Conservation (phyloP, 2,113 vertebrate genomes). For the Tringa solitaria region DNA sequence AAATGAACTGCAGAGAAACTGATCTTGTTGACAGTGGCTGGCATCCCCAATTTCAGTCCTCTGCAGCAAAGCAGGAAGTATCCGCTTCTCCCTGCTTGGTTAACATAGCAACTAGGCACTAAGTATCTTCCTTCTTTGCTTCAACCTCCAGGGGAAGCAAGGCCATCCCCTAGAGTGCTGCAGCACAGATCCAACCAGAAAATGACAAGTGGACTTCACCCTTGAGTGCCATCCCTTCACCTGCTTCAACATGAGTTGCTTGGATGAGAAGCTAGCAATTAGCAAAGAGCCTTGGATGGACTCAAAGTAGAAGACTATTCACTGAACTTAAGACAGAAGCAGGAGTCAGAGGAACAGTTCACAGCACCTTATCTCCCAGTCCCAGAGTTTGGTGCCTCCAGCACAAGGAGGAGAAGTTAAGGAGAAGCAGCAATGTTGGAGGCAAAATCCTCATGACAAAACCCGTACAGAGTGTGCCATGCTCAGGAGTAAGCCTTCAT, state of each 20-base stretch:
- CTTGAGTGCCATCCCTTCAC: background rate
- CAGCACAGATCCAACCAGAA: background rate
- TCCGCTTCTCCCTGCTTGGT: background rate
- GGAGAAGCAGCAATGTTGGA: background rate
- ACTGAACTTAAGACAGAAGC: background rate
- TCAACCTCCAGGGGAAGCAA: background rate
- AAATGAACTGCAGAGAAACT: background rate
- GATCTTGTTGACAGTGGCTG: background rate
- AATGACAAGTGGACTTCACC: background rate
- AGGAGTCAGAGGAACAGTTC: background rate
- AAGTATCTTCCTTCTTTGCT: background rate
- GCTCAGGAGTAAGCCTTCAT: background rate
- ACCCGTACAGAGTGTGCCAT: background rate
- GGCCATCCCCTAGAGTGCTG: background rate
- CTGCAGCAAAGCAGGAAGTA: background rate
- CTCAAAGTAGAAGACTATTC: background rate
- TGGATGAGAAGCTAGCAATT: background rate
- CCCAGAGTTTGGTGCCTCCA: background rate
- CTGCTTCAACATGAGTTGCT: background rate
- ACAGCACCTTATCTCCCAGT: background rate
- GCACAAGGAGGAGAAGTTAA: background rate
- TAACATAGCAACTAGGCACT: background rate
- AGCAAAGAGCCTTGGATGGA: background rate
- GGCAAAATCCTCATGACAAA: background rate
- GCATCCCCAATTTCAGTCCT: background rate